Evolutionary conservation across 2,797 vertebrate genomes (phyloP).

Genomic region (Macrochelys suwanniensis): DNA sequence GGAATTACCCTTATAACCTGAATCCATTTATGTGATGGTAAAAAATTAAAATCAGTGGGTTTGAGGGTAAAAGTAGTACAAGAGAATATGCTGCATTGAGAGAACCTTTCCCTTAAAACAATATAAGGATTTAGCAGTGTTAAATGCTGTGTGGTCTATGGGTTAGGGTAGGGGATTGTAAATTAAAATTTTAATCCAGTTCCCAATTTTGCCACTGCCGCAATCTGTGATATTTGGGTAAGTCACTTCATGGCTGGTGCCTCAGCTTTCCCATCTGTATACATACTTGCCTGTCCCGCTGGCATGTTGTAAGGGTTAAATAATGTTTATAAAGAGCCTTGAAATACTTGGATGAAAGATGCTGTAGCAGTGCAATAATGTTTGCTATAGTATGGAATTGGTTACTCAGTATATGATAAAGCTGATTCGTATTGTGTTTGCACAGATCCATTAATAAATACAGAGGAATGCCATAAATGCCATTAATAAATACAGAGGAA

Average conservation of each 20-base stretch:
- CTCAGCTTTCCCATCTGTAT: background rate
- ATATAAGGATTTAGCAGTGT: background rate
- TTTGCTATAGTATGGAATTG: rapidly evolving
- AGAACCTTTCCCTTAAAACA: background rate
- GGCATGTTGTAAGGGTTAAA: background rate
- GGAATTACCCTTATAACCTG: background rate
- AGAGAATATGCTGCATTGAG: no score
- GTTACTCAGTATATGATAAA: background rate
- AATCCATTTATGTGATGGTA: background rate
- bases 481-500: background rate
- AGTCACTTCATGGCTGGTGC: background rate
- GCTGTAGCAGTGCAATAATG: background rate
- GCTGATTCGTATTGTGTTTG: background rate
- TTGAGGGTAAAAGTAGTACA: background rate
- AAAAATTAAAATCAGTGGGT: background rate
- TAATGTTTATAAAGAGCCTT: rapidly evolving
- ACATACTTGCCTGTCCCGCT: background rate
- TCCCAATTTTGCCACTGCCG: background rate
- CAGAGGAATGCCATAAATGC: background rate
- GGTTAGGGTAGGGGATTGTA: background rate
- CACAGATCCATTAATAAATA: background rate
- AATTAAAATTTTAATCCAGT: background rate
- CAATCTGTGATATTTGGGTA: background rate
- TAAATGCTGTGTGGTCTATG: background rate
- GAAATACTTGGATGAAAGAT: background rate